Percentiles rank a stretch among this genome's conserved stretches.
Evolutionary conservation across 2,797 vertebrate genomes (phyloP).

Genomic region (Gephyroberyx darwinii): DNA sequence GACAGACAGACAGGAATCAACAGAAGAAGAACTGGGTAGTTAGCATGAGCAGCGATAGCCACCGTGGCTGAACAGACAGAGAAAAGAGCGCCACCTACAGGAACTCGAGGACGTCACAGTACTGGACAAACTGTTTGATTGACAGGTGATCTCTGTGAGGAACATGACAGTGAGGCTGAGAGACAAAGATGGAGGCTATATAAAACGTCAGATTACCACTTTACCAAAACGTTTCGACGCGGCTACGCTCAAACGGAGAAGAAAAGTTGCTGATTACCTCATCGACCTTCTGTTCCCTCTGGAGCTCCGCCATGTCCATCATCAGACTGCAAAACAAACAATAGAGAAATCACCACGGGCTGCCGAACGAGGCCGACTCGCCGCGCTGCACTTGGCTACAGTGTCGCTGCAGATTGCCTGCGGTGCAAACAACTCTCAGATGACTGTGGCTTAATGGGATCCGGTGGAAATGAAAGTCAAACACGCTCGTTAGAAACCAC

Average conservation of each 20-base stretch:
- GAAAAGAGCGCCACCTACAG: too few species aligned
- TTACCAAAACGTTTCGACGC: too few species aligned
- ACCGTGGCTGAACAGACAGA: too few species aligned
- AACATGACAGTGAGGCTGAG: too few species aligned
- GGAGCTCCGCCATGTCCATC: constrained; percentile 87
- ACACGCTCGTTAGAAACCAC: not conserved
- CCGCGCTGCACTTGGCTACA: not conserved
- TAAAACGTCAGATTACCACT: not conserved
- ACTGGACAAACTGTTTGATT: too few species aligned
- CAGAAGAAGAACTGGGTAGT: too few species aligned
- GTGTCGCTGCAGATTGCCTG: not conserved
- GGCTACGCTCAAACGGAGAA: too few species aligned
- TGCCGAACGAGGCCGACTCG: not conserved
- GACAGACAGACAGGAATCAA: too few species aligned
- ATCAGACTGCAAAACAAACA: constrained; percentile 79
- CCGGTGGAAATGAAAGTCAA: constrained; percentile 17
- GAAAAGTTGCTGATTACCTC: constrained; percentile 79
- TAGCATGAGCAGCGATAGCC: too few species aligned
- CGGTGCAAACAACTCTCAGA: not conserved
- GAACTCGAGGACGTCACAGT: too few species aligned
- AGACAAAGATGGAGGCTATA: not conserved
- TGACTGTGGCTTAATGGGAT: not conserved
- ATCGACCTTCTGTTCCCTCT: constrained; percentile 89
- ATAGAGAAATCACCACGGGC: not conserved
- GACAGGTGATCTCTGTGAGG: too few species aligned